These are phyloP conservation scores for Eurystomus gularis DNA, from an alignment of 2,113 vertebrate species.

Conservation along the genomic window DNA sequence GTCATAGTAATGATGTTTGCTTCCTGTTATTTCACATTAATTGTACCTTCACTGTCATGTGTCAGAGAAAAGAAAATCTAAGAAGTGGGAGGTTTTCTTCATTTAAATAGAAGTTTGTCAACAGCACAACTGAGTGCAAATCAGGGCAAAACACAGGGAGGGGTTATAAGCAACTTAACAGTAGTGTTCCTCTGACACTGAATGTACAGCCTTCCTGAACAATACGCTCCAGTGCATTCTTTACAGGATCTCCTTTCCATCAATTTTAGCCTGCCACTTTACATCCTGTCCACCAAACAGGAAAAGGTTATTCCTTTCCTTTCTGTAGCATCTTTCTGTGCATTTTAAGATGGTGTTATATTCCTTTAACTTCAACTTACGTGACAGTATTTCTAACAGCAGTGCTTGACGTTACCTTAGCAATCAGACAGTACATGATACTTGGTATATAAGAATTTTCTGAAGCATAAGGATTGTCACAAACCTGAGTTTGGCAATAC, in stretches of 20 bases:
- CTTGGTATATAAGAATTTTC: not conserved
- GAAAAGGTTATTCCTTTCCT: not conserved
- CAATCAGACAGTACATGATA: conserved; percentile 7
- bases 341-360: not conserved
- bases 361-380: not conserved
- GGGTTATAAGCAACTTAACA: not conserved
- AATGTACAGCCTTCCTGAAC: not conserved
- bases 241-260: not conserved
- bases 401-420: not conserved
- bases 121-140: not conserved
- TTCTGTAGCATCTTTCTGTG: not conserved
- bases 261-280: not conserved
- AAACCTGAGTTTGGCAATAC: not conserved
- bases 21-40: not conserved
- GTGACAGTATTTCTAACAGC: not conserved
- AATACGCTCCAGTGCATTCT: not conserved
- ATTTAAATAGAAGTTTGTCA: not conserved
- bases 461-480: conserved; percentile 11
- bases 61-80: not conserved
- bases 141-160: not conserved
- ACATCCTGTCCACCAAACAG: not conserved
- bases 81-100: not conserved
- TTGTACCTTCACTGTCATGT: not conserved
- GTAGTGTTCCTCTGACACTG: not conserved
- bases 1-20: not conserved